These are phyloP conservation scores for Fragum fragum DNA, from an alignment of 2,888 invertebrate species.

Conservation along the genomic window DNA sequence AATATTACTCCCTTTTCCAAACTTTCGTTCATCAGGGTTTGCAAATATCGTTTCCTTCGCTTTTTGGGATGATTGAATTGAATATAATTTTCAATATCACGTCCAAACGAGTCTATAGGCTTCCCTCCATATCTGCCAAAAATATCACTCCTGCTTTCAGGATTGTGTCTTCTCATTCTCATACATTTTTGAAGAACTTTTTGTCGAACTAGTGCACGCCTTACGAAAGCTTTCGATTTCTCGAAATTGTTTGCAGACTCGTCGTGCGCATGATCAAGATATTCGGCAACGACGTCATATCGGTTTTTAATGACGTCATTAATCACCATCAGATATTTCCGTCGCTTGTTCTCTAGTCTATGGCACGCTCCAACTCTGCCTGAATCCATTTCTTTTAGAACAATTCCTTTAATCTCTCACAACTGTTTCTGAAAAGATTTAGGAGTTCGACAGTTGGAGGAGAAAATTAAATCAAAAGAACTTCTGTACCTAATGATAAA, in stretches of 20 bases:
- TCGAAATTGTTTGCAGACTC: constrained; percentile 66
- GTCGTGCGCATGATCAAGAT: constrained; percentile 68
- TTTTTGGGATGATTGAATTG: constrained; percentile 74
- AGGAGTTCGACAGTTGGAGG: no score
- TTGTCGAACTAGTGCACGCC: constrained; percentile 72
- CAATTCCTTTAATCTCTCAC: no score
- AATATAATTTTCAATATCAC: constrained; percentile 76
- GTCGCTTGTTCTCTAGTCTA: constrained; percentile 72
- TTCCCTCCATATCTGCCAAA: constrained; percentile 76
- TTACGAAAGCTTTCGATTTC: constrained; percentile 71
- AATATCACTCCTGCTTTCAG: constrained; percentile 28
- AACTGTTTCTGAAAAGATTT: no score
- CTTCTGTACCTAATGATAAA: no score
- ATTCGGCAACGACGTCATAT: constrained; percentile 68
- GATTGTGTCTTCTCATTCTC: constrained; percentile 70
- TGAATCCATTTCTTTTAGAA: no score
- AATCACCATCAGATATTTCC: constrained; percentile 75
- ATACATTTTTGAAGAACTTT: constrained; percentile 75
- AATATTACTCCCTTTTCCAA: constrained; percentile 71
- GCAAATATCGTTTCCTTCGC: constrained; percentile 69
- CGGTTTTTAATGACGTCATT: constrained; percentile 75
- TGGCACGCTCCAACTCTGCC: constrained; percentile 74
- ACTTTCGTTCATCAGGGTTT: constrained; percentile 68
- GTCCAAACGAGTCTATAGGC: constrained; percentile 70
- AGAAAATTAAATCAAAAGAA: no score